Conservation (phyloP, 1,140 invertebrate genomes). For the Parasteatoda tepidariorum region DNA sequence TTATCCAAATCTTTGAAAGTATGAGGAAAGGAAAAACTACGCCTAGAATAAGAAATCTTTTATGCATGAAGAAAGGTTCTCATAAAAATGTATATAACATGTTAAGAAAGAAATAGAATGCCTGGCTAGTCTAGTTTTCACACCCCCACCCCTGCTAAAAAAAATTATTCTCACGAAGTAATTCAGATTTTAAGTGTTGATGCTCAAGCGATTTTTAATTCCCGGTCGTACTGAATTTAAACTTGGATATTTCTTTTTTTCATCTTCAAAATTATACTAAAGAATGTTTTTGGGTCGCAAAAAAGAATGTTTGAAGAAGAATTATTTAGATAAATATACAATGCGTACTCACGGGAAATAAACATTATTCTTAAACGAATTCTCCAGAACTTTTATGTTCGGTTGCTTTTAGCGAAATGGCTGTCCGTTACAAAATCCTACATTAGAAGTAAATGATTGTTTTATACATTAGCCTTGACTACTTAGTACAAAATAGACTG, state of each 20-base stretch:
- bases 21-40: too few relatives aligned
- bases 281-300: background rate
- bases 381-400: constrained; percentile 56
- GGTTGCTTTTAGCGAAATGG: constrained; percentile 60
- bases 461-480: constrained; percentile 61
- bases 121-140: background rate
- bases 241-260: background rate
- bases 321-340: constrained; percentile 56
- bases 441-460: constrained; percentile 61
- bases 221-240: constrained; percentile 24
- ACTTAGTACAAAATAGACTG: constrained; percentile 58
- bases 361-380: constrained; percentile 60
- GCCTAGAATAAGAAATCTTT: background rate
- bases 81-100: background rate
- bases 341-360: constrained; percentile 55
- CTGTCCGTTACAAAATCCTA: constrained; percentile 43
- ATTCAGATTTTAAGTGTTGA: background rate
- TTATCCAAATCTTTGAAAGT: too few relatives aligned
- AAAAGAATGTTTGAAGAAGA: background rate
- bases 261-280: constrained; percentile 40
- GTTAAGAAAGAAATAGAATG: background rate
- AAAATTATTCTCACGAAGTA: background rate
- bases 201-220: constrained; percentile 51
- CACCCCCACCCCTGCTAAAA: background rate
- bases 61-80: constrained; percentile 3